Percentiles rank a stretch among this genome's conserved stretches.
These are phyloP conservation scores for Myotis daubentonii DNA, from an alignment of 2,797 vertebrate genomes.

Conservation along the genomic window DNA sequence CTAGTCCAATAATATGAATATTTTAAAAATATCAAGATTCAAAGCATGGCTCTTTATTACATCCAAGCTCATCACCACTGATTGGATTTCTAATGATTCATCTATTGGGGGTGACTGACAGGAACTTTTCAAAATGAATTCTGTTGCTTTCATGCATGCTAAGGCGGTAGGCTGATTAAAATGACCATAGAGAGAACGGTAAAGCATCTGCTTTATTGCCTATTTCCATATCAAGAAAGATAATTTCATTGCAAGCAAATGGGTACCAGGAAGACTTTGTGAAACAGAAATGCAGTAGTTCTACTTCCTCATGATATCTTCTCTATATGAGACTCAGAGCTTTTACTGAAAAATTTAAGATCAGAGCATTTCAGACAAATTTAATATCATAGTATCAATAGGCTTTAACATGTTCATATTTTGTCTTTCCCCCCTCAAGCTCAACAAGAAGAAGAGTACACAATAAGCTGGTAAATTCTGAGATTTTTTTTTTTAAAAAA, in stretches of 20 bases:
- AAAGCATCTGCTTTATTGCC: background rate
- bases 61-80: constrained; percentile 54
- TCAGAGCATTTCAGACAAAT: background rate
- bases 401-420: constrained; percentile 26
- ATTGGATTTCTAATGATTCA: constrained; percentile 68
- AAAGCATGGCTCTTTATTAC: constrained; percentile 46
- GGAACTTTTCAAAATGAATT: constrained; percentile 63
- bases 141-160: constrained; percentile 13
- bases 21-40: constrained; percentile 53
- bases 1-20: constrained; percentile 18
- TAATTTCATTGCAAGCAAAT: constrained; percentile 45
- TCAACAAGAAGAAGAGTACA: background rate
- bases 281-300: constrained; percentile 1
- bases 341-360: constrained; percentile 32
- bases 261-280: background rate
- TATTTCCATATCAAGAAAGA: constrained; percentile 15
- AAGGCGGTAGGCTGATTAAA: constrained; percentile 61
- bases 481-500: too few species aligned
- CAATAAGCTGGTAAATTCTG: background rate
- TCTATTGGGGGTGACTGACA: constrained; percentile 63
- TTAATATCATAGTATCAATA: background rate
- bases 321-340: background rate
- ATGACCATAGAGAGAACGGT: constrained; percentile 17
- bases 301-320: background rate
- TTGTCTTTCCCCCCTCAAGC: background rate